phyloP scores from a whole-genome alignment of 2,113 vertebrate genomes.

The Channa argus region DNA sequence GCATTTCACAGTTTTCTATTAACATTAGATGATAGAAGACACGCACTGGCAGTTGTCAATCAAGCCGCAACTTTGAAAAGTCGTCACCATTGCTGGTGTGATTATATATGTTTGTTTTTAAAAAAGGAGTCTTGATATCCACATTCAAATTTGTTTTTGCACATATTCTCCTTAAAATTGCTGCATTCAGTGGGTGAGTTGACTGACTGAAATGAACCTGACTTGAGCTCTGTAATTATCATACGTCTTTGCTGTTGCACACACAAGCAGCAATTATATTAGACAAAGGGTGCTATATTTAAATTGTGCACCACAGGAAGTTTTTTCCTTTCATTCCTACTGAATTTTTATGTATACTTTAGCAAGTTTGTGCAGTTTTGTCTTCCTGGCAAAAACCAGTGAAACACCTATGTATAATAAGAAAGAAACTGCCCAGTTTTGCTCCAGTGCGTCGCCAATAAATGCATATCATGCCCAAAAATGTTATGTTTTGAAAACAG shows the following conservation, averaged over 20 bases:
- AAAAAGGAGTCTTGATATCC: constrained; percentile 37
- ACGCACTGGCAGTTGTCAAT: not conserved
- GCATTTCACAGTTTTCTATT: not conserved
- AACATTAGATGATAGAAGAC: not conserved
- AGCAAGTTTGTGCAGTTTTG: constrained; percentile 4
- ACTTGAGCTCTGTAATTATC: constrained; percentile 64
- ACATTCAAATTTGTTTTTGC: constrained; percentile 35
- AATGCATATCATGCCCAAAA: not conserved
- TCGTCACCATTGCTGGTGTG: not conserved
- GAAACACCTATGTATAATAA: not conserved
- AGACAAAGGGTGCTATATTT: constrained; percentile 67
- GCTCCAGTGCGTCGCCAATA: not conserved
- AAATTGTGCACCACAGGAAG: constrained; percentile 42
- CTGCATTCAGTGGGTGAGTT: constrained; percentile 52
- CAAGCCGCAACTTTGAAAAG: not conserved
- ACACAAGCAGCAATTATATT: constrained; percentile 69
- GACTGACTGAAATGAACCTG: constrained; percentile 67
- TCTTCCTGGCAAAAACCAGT: constrained; percentile 14
- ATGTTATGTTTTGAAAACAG: too few species aligned
- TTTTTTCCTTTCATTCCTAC: constrained; percentile 36
- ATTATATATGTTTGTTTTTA: constrained; percentile 3
- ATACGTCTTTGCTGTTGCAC: constrained; percentile 47
- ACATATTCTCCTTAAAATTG: constrained; percentile 34
- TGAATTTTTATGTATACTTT: constrained; percentile 1
- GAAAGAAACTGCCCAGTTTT: too few species aligned